Evolutionary conservation across 2,113 vertebrate species (phyloP).

Genomic region (human): DNA sequence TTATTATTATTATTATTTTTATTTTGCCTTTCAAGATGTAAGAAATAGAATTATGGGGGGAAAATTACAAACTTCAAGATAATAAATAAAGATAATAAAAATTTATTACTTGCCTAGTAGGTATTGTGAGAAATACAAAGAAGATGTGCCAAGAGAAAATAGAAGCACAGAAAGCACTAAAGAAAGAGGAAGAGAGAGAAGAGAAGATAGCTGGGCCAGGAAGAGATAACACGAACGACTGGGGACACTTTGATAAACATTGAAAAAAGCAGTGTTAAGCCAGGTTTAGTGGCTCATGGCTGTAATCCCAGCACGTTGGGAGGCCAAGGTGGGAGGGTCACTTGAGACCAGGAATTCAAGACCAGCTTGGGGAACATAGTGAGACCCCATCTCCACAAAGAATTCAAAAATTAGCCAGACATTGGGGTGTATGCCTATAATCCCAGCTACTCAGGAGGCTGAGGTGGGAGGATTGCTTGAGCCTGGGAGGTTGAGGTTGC

Average conservation of each 20-base stretch:
- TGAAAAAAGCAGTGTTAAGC: neutral
- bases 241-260: accelerated
- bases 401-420: too few relatives aligned
- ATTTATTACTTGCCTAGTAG: neutral
- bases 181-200: neutral
- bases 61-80: conserved; percentile 30
- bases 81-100: conserved; percentile 20
- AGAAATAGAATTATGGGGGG: neutral
- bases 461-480: too few relatives aligned
- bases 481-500: too few relatives aligned
- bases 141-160: neutral
- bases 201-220: neutral
- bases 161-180: neutral
- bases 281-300: too few relatives aligned
- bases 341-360: too few relatives aligned
- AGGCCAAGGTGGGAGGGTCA: too few relatives aligned
- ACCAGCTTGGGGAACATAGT: too few relatives aligned
- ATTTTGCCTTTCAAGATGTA: neutral
- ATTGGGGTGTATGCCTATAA: too few relatives aligned
- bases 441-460: too few relatives aligned
- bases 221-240: accelerated
- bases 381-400: too few relatives aligned
- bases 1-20: neutral
- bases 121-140: neutral
- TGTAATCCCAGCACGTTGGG: too few relatives aligned